phyloP scores from a whole-genome alignment of 1,140 invertebrate genomes.

The Brachionus manjavacas region DNA sequence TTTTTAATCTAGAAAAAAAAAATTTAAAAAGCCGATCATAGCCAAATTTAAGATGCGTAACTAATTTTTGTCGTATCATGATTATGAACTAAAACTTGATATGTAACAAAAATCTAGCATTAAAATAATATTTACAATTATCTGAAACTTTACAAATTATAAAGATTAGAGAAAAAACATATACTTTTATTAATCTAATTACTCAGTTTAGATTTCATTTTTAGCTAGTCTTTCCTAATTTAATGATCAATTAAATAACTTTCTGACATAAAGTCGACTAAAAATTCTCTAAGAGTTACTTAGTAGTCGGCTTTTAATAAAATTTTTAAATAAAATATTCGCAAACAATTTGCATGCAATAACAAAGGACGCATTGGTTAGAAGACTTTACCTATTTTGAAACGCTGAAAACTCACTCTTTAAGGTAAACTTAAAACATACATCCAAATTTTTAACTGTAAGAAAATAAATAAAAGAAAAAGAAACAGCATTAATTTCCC shows the following conservation, averaged over 20 bases:
- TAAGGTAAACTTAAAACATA: background rate
- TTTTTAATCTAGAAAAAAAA: no score
- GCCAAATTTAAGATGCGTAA: no score
- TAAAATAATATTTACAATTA: background rate
- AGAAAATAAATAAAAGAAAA: background rate
- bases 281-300: background rate
- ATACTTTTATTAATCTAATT: background rate
- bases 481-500: background rate
- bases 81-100: background rate
- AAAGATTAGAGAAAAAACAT: no score
- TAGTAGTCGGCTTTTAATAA: background rate
- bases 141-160: background rate
- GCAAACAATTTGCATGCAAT: background rate
- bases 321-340: background rate
- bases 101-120: background rate
- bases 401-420: background rate
- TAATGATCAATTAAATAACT: background rate
- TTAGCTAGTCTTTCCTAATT: background rate
- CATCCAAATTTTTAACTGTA: background rate
- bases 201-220: background rate
- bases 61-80: no score
- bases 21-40: no score
- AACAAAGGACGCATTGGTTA: background rate
- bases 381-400: background rate
- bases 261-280: background rate